These are phyloP conservation scores for Triplophysa siluroides DNA, from an alignment of 2,113 vertebrate species.

Conservation along the genomic window DNA sequence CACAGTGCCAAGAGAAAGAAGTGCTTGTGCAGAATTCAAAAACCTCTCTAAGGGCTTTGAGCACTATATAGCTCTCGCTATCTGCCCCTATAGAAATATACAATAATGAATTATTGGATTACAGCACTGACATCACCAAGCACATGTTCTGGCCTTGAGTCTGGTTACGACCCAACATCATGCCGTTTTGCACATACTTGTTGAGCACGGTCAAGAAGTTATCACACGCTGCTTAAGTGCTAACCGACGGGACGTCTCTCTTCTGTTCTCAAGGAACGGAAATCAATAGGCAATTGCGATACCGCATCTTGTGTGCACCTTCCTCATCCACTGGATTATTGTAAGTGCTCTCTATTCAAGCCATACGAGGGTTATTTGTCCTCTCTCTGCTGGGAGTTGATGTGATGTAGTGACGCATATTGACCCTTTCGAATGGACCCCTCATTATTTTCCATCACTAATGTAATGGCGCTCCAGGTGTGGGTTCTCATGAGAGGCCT, in stretches of 20 bases:
- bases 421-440: conserved; percentile 57
- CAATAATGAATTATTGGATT: conserved; percentile 48
- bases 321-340: background rate
- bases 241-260: conserved; percentile 11
- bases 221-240: background rate
- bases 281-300: conserved; percentile 27
- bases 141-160: conserved; percentile 47
- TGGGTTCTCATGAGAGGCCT: conserved; percentile 19
- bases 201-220: background rate
- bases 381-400: conserved; percentile 3
- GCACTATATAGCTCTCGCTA: background rate
- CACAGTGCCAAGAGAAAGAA: background rate
- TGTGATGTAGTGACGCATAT: background rate
- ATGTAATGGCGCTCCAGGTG: conserved; percentile 38
- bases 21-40: background rate
- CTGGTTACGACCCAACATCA: conserved; percentile 10
- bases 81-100: conserved; percentile 13
- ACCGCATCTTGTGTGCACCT: conserved; percentile 4
- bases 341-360: conserved; percentile 8
- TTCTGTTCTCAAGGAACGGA: background rate
- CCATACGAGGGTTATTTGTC: conserved; percentile 10
- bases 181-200: background rate
- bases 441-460: conserved; percentile 29
- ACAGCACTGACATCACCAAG: background rate
- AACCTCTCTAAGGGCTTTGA: background rate